Evolutionary conservation across 2,113 vertebrate genomes (phyloP), one percentile per base, ranked within the genome.

Genomic region (Monarcha castaneiventris): DNA sequence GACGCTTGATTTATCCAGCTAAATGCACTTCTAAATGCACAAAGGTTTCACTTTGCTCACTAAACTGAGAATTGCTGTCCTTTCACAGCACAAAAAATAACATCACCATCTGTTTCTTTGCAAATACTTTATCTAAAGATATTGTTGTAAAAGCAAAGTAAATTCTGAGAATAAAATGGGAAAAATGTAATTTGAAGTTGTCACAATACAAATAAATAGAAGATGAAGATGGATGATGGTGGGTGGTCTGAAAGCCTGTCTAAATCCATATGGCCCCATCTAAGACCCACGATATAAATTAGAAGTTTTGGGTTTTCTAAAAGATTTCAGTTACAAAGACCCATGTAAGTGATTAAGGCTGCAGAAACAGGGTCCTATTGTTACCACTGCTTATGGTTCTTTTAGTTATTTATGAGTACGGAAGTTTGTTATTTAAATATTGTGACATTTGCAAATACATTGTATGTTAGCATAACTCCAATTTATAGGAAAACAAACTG

Each of bases 391-490:
- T 88, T 77, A 79, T 59, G 71, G n/a, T 3, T 13, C 41, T 56
- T 87, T 79, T 30, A 46, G 48, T 67, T 95, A 85, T 90, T 87
- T 90, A 82, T 12, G 51, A 39, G 9, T 4, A 54, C 3, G 19
- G 32, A 80, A 90, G 32, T 88, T 92, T 94, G 81, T 67, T 93
- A 86, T 93, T 90, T 96, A 96, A 96, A 96, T 83, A 96, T 90
- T 96, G 71, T 95, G 94, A 96, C 94, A 93, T 92, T 96, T 90
- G 44, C 55, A 92, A 90, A 97, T 37, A 43, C 72, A 74, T 67
- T 86, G 21, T 75, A 80, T 83, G 82, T 55, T 94, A 91, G 78
- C 76, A 72, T 78, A 86, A 81, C 59, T 94, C 55, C 67, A 93
- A 86, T 92, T 94, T 95, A 90, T 68, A 86, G 88, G 52, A 68